These are phyloP conservation scores for Danio rerio DNA, from an alignment of 2,113 vertebrate genomes.

Conservation along the genomic window GRCz12tu NC_133193.1:16383501-16384000, in stretches of 20 bases:
- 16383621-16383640: no score
- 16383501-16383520: no score
- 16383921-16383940: not conserved
- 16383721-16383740: no score
- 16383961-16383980: slow-evolving; percentile 16
- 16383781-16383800: not conserved
- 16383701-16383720: not conserved
- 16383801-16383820: not conserved
- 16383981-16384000: not conserved
- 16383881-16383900: not conserved
- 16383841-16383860: slow-evolving; percentile 8
- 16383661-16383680: no score
- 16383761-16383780: no score
- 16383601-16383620: no score
- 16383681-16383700: not conserved
- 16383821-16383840: not conserved
- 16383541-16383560: no score
- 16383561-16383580: no score
- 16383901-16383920: slow-evolving; percentile 22
- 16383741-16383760: not conserved
- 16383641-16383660: no score
- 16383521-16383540: no score
- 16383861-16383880: not conserved
- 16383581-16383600: no score
- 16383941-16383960: not conserved